Evolutionary conservation across 2,113 vertebrate species (phyloP), one percentile per base, ranked within the genome.

Genomic region (Scomber japonicus): DNA sequence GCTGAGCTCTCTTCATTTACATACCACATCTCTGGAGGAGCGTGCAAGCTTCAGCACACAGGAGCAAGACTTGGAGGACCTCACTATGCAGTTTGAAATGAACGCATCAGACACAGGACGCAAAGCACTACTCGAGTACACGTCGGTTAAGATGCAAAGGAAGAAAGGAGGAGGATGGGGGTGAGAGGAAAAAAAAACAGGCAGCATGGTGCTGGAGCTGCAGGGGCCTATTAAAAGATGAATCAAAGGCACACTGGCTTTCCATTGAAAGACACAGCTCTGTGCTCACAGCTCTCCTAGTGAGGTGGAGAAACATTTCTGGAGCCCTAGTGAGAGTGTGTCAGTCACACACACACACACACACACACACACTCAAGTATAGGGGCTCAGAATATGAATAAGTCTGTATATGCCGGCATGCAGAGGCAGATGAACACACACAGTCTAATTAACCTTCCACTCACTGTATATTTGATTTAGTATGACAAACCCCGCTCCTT

Each of bases 221-320:
- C 85, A 69, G 89, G 89, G 87, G 71, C 54, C 82, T 89, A 79
- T 91, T 94, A 90, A 92, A 92, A 94, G 82, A 93, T 94, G 81
- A 86, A 94, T 94, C 92, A 93, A 93, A 94, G 92, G 53, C 70
- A 27, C 49, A 9, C 27, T 81, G 83, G 75, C 53, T 82, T 75
- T 63, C 50, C 67, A 65, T 27, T 75, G 75, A 82, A 68, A 83
- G 65, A 76, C 59, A 64, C 40, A 84, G 67, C 82, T 61, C 49
- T 40, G 31, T 3, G 21, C 84, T 77, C 60, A 55, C 80, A 78
- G 67, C 75, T 71, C 77, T 77, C 64, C 48, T 48, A 46, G 5
- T 55, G 61, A 80, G 67, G 75, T 60, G 46, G 56, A 81, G 76
- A 81, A 49, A 73, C 46, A 44, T 50, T 71, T 54, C 75, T 74